Base-by-base conservation (phyloP, 1,140 invertebrate genomes). In the Hylyphantes graminicola region DNA sequence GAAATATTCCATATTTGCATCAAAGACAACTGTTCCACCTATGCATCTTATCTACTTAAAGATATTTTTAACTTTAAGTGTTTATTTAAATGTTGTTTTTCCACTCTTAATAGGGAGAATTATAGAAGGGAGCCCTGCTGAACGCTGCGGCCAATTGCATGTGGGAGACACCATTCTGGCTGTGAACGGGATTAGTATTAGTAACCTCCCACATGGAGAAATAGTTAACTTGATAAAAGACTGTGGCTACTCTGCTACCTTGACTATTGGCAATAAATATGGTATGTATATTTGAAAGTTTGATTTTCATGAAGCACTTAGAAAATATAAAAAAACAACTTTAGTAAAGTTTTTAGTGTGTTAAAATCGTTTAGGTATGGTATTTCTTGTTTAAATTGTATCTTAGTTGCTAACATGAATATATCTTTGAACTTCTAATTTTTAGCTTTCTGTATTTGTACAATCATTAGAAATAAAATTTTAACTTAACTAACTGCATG, bases 121-220 rank as follows among this genome's bases (percentile, higher is more conserved):
- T 83, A 96, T 98, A 85, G 95, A 98, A 86, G 95, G 95, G 86
- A 98, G 96, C 89, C 98, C 98, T 9, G 97, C 98, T 0, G 96
- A 98, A 87, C 92, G 95, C 77, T 98, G 97, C 90, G 95, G 94
- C 0, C 92, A 94, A 67, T 91, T 99, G 0, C 95, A 95, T 88
- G 94, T 99, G 10, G 97, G 97, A 0, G 98, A 99, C 91, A 94
- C 96, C 85, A 99, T 99, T 86, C 91, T 98, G 63, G 96, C 97
- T 8, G 97, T 99, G 0, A 99, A 99, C 91, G 95, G 95, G 67
- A 93, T 95, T 72, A 94, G 97, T 85, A 98, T 99, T 75, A 94
- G 95, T 21, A 94, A 95, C 88, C 93, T 99, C 89, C 95, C 96
- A 87, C 98, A 99, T 89, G 96, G 96, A 77, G 97, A 99, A 88